Conservation (phyloP, 2,888 invertebrate species). For the Hylaea fasciaria region DNA sequence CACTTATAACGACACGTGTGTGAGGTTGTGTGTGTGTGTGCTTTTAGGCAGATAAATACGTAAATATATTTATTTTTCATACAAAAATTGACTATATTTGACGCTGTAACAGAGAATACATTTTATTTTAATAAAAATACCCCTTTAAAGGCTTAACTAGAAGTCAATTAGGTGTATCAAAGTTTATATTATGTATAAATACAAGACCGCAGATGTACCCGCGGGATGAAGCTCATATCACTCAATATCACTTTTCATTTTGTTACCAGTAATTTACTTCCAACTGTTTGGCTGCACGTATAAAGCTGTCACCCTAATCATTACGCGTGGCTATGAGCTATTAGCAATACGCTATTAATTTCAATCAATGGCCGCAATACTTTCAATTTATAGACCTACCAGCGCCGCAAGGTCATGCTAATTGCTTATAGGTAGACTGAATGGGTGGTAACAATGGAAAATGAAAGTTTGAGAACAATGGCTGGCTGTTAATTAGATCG, state of each 20-base stretch:
- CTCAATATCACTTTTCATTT: slow-evolving; percentile 1
- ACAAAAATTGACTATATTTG: no score
- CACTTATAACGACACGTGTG: not conserved
- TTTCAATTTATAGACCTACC: slow-evolving; percentile 21
- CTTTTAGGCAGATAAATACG: no score
- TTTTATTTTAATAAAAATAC: no score
- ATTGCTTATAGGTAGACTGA: slow-evolving; percentile 30
- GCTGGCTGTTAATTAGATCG: slow-evolving; percentile 18
- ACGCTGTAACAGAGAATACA: no score
- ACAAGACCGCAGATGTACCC: not conserved
- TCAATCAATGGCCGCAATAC: slow-evolving; percentile 26
- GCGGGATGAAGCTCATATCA: not conserved
- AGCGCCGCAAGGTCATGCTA: slow-evolving; percentile 30
- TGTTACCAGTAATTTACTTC: not conserved
- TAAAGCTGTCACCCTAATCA: slow-evolving; percentile 19
- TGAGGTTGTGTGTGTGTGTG: not conserved
- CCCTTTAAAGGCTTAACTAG: no score
- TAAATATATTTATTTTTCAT: no score
- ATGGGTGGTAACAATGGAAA: slow-evolving; percentile 29
- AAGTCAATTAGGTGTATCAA: not conserved
- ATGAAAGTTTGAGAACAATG: slow-evolving; percentile 27
- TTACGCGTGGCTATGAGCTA: slow-evolving; percentile 19
- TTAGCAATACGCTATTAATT: slow-evolving; percentile 29
- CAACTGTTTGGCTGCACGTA: slow-evolving; percentile 2
- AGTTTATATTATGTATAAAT: no score